Conservation (phyloP, 2,888 invertebrate genomes). For the Autographa pulchrina region DNA sequence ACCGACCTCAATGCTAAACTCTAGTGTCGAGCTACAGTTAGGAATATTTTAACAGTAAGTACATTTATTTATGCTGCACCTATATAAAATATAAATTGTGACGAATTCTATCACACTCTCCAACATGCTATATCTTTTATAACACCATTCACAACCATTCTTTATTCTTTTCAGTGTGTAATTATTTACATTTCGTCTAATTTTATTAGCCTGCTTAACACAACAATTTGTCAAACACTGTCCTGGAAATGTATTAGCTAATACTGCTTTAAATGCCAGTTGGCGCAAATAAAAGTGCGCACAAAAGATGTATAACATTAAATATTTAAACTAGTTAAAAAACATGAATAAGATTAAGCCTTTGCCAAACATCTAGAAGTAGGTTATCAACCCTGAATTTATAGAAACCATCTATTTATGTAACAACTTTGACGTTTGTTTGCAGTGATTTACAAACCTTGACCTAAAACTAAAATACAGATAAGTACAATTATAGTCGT, state of each 20-base stretch:
- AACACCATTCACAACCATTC: constrained; percentile 59
- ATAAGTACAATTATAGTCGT: constrained; percentile 33
- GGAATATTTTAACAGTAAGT: neutral
- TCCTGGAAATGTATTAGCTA: constrained; percentile 54
- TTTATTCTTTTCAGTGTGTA: constrained; percentile 42
- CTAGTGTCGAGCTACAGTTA: neutral
- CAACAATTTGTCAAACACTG: constrained; percentile 28
- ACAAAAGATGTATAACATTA: constrained; percentile 25
- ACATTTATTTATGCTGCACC: constrained; percentile 11
- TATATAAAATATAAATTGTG: constrained; percentile 37
- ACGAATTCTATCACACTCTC: constrained; percentile 28
- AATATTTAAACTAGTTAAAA: constrained; percentile 16
- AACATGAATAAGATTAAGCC: constrained; percentile 9
- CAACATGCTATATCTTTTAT: constrained; percentile 31
- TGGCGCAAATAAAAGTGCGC: constrained; percentile 27
- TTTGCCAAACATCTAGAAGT: constrained; percentile 19
- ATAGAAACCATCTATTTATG: constrained; percentile 14
- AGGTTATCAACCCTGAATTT: constrained; percentile 9
- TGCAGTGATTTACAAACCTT: constrained; percentile 26
- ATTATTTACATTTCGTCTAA: constrained; percentile 36
- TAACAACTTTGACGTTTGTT: constrained; percentile 29
- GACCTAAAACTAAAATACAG: constrained; percentile 17
- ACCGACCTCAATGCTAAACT: neutral
- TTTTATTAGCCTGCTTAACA: constrained; percentile 14
- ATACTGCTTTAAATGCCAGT: constrained; percentile 61